Evolutionary conservation across 2,797 vertebrate genomes (phyloP).

Genomic region (Syngnathus acus): DNA sequence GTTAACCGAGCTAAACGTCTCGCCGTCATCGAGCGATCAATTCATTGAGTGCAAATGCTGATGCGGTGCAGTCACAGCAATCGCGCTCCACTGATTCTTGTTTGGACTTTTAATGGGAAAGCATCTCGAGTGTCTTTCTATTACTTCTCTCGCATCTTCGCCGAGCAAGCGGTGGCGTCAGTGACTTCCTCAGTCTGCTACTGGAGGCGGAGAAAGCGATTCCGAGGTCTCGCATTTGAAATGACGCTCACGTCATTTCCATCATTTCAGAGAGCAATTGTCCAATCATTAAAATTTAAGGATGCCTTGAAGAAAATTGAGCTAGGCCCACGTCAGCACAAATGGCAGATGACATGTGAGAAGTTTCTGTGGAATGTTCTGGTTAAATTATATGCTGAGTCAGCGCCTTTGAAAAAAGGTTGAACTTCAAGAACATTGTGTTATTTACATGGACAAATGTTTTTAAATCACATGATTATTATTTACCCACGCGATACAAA

Average conservation of each 20-base stretch:
- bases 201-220: slow-evolving; percentile 55
- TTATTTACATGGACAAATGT: neutral
- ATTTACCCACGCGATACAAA: too few species aligned
- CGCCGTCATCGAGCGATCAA: neutral
- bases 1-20: neutral
- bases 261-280: neutral
- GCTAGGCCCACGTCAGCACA: neutral
- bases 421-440: neutral
- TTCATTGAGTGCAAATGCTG: neutral
- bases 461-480: too few species aligned
- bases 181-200: slow-evolving; percentile 21
- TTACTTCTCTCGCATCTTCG: slow-evolving; percentile 9
- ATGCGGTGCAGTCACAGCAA: neutral
- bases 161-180: neutral
- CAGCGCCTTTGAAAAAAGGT: neutral
- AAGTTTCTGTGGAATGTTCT: neutral
- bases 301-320: neutral
- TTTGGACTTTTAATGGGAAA: neutral
- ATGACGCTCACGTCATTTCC: slow-evolving; percentile 33
- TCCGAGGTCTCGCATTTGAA: slow-evolving; percentile 13
- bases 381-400: neutral
- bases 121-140: neutral
- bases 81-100: neutral
- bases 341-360: neutral
- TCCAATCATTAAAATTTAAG: neutral